Percentiles rank a stretch among this genome's conserved stretches.
phyloP scores from a whole-genome alignment of 2,797 vertebrate species.

The Gymnoscopelus braueri region DNA sequence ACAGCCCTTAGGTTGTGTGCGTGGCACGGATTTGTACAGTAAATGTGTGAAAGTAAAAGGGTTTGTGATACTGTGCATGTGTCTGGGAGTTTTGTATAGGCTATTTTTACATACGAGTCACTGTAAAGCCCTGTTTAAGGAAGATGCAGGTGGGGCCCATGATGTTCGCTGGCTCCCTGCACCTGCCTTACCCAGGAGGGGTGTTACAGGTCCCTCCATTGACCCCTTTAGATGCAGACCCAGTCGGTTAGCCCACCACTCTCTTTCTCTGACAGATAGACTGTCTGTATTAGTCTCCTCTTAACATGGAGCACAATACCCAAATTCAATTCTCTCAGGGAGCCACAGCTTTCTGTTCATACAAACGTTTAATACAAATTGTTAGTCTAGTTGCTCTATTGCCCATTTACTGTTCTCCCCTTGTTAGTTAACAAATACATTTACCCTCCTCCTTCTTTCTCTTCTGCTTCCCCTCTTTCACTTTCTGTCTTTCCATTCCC shows the following conservation, averaged over 20 bases:
- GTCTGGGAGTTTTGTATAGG: background rate
- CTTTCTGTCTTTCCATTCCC: background rate
- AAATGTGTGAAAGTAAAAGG: background rate
- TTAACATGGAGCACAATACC: constrained; percentile 33
- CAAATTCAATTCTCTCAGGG: constrained; percentile 28
- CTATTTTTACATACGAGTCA: constrained; percentile 65
- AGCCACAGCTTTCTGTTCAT: constrained; percentile 10
- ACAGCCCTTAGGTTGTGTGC: background rate
- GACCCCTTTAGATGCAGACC: constrained; percentile 64
- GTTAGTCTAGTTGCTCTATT: constrained; percentile 74
- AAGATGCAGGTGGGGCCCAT: constrained; percentile 89
- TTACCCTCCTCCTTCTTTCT: background rate
- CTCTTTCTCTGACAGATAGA: constrained; percentile 14
- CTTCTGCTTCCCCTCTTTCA: background rate
- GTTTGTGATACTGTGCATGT: no score
- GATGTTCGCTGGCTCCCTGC: constrained; percentile 51
- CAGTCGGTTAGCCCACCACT: constrained; percentile 57
- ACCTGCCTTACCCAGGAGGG: constrained; percentile 33
- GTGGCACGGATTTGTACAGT: background rate
- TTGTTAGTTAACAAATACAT: background rate
- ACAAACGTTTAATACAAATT: background rate
- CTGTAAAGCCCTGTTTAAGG: constrained; percentile 87
- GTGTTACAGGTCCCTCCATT: constrained; percentile 37
- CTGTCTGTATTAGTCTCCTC: background rate
- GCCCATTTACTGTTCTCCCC: constrained; percentile 78